Base-by-base conservation (phyloP, 2,888 invertebrate genomes). In the Eupithecia dodoneata region DNA sequence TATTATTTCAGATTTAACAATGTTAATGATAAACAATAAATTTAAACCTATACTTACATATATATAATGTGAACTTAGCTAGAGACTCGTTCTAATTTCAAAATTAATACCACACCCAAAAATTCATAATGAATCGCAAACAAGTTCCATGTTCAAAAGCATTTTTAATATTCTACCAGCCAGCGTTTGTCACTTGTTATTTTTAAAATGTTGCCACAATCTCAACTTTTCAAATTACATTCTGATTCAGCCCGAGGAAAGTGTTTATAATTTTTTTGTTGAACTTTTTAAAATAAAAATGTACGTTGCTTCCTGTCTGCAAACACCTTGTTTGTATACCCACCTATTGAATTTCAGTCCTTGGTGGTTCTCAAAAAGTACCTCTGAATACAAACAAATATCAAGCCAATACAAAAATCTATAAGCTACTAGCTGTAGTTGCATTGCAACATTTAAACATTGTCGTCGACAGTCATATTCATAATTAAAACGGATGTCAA, bases 401-500 rank as follows among this genome's bases (percentile, higher is more conserved):
- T 63, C 12, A 30, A 63, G 30, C 18, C 18, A 30, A 10, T 9
- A 63, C 10, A 12, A 63, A 63, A 63, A 63, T 30, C 7, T 12
- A 30, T 30, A 63, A 63, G 63, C 10, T 9, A 2, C 18, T n/a
- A 18, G 6, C n/a, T 15, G 18, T 18, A 18, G 55, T 59, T 18
- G 15, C n/a, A 42, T 44, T 18, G 30, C 30, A 30, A 30, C 44
- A 69, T 45, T 69, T 47, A 67, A 67, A 67, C 45, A 45, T 69
- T 63, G 42, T 44, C 69, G 69, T 10, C n/a, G 9, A 45, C 18
- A 70, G 18, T 70, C 70, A 70, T 70, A 70, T 47, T 70, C 70
- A 70, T 70, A 70, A 70, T 70, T 45, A 49, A 70, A 70, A 45
- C 47, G 49, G 71, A 76, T 65, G 73, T 76, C 76, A 76, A 74